Percentiles rank a stretch among this genome's conserved stretches.
Conservation (phyloP, 2,888 invertebrate genomes). For the Leistus spinibarbis region DNA sequence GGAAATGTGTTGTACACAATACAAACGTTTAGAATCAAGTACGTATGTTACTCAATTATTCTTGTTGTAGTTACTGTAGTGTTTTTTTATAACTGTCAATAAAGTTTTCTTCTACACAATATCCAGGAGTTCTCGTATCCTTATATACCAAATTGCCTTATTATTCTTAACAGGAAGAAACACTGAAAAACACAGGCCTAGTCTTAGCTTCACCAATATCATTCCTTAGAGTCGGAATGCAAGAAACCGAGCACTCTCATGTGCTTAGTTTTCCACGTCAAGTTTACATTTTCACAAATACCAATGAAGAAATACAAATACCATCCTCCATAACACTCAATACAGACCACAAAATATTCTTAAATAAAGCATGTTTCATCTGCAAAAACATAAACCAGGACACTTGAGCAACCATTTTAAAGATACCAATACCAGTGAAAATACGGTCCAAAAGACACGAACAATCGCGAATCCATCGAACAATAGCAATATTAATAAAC, state of each 20-base stretch:
- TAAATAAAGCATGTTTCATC: constrained; percentile 25
- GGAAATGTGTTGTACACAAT: no score
- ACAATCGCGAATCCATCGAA: background rate
- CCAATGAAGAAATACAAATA: constrained; percentile 25
- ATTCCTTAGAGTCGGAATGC: constrained; percentile 40
- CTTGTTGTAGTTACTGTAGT: no score
- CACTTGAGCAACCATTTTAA: constrained; percentile 8
- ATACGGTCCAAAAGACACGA: background rate
- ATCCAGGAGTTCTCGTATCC: no score
- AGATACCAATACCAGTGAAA: background rate
- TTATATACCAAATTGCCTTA: no score
- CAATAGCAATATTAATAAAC: background rate
- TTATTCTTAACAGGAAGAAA: no score
- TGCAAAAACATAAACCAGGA: constrained; percentile 23
- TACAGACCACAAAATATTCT: constrained; percentile 23
- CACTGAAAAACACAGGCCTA: constrained; percentile 36
- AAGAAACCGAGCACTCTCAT: constrained; percentile 37
- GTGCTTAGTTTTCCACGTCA: constrained; percentile 42
- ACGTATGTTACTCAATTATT: no score
- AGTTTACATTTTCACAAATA: constrained; percentile 40
- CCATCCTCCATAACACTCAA: constrained; percentile 28
- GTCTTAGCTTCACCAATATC: constrained; percentile 39
- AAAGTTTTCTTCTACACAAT: no score
- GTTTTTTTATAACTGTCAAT: no score
- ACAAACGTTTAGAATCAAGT: no score